Evolutionary conservation across 2,888 invertebrate species (phyloP).

Genomic region (Chouioia cunea): DNA sequence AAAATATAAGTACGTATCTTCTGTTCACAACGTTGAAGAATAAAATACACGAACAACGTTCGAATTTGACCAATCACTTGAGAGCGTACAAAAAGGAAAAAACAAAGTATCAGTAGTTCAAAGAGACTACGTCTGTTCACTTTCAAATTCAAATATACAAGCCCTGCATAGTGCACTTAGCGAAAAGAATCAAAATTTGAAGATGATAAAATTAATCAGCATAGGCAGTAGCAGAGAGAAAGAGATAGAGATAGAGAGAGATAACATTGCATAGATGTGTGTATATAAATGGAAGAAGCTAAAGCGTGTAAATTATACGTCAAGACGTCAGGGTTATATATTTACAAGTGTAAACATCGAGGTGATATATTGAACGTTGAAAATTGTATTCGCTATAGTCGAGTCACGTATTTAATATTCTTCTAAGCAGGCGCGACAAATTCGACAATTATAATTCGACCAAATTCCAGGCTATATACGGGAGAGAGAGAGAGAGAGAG

Average conservation of each 20-base stretch:
- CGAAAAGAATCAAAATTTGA: conserved; percentile 7
- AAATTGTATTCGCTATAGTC: not conserved
- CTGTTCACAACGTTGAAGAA: not conserved
- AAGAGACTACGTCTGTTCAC: conserved; percentile 5
- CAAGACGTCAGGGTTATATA: too few species aligned
- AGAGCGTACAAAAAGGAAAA: not conserved
- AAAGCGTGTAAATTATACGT: too few species aligned
- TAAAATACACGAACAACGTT: not conserved
- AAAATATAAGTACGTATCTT: too few species aligned
- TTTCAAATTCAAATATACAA: conserved; percentile 24
- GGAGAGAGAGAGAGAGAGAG: conserved; percentile 12
- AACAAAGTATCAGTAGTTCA: conserved; percentile 11
- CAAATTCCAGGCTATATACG: not conserved
- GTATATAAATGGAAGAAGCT: too few species aligned
- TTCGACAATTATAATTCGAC: not conserved
- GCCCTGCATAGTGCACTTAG: conserved; percentile 6
- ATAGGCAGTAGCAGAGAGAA: too few species aligned
- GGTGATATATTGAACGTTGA: too few species aligned
- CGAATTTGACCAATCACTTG: conserved; percentile 20
- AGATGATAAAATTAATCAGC: too few species aligned
- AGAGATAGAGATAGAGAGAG: too few species aligned
- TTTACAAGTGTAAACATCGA: too few species aligned
- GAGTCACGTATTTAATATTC: conserved; percentile 38
- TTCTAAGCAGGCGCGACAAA: conserved; percentile 7
- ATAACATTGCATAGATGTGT: too few species aligned